phyloP scores from a whole-genome alignment of 2,113 vertebrate genomes.

The Sapayoa aenigma region DNA sequence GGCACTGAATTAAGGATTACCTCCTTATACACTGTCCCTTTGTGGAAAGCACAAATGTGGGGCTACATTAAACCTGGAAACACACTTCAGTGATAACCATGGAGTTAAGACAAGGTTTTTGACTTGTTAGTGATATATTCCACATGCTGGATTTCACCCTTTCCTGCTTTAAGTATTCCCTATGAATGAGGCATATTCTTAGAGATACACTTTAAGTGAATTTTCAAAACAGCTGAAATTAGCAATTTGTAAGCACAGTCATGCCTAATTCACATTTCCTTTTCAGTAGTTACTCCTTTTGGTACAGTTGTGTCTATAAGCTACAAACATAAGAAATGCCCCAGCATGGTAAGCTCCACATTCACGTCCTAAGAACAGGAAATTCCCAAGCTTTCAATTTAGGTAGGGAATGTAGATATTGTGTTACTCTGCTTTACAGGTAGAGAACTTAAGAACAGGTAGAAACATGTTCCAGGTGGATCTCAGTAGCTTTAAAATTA shows the following conservation, averaged over 20 bases:
- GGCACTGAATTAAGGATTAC: neutral
- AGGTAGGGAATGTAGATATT: neutral
- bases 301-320: neutral
- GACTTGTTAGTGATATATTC: neutral
- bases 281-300: neutral
- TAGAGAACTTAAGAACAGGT: neutral
- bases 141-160: neutral
- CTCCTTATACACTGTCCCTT: neutral
- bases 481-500: neutral
- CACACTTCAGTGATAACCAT: neutral
- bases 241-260: neutral
- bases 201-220: neutral
- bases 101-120: neutral
- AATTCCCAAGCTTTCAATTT: neutral
- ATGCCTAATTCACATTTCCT: neutral
- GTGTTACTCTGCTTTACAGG: neutral
- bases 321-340: neutral
- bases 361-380: neutral
- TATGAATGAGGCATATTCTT: neutral
- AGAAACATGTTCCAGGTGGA: neutral
- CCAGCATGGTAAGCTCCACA: neutral
- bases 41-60: neutral
- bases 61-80: neutral
- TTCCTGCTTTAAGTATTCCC: neutral
- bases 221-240: neutral